Base-by-base conservation (phyloP, 2,797 vertebrate species). In the Falco peregrinus region DNA sequence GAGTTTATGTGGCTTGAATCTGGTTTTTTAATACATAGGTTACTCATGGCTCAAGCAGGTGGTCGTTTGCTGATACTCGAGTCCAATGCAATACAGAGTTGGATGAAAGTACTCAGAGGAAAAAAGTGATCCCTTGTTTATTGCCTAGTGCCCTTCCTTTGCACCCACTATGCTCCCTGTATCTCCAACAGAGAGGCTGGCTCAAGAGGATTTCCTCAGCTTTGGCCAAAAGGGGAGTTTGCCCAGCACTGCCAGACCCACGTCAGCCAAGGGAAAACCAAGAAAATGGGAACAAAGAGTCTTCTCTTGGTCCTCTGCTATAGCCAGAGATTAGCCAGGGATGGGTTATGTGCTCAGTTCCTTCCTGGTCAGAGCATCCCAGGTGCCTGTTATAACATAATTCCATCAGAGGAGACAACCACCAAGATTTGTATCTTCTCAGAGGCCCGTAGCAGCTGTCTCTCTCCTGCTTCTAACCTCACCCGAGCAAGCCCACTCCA, bases 351-450 rank as follows among this genome's bases (percentile, higher is more conserved):
- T 19, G 26, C 37, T 84, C 64, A 91, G 64, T 16, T 51, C 35
- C 43, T 87, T 59, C 71, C 51, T 56, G 10, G 15, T 67, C 64
- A 91, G 54, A 91, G 63, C 54, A 83, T 31, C n/a, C 26, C 71
- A 70, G 31, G 13, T 51, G 33, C 41, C n/a, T 73, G 25, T 51
- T 60, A 70, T 7, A 8, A 25, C 39, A 48, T 13, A 50, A 22
- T 50, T 83, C 67, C 9, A 3, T 45, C 51, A 77, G 47, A 82
- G 39, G 11, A 41, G 19, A 4, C 31, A 68, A 69, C 37, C 16
- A 2, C 0, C 6, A 11, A 17, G 21, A 37, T 18, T 43, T 63
- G 1, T 63, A 43, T 45, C 17, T 68, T 41, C 31, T 48, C 14
- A 16, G 82, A 87, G 28, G 17, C 12, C 19, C 9, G 14, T 3